phyloP scores from a whole-genome alignment of 2,113 vertebrate species.

The Chrysochloris asiatica region DNA sequence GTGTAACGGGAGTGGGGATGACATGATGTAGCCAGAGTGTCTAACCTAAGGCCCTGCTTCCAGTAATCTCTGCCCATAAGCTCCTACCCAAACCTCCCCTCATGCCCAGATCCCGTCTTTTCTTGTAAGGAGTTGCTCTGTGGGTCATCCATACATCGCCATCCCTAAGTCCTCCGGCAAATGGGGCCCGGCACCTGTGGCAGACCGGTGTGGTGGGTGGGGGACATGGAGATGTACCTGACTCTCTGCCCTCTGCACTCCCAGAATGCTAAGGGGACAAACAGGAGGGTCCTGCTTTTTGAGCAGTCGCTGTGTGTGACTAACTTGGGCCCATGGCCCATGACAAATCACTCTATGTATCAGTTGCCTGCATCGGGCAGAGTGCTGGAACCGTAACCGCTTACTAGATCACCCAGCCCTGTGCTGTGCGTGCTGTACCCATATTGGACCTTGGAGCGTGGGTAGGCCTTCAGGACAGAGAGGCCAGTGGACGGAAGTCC shows the following conservation, averaged over 20 bases:
- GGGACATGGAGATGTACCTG: background rate
- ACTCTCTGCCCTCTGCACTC: background rate
- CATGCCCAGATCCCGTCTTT: background rate
- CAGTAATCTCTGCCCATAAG: background rate
- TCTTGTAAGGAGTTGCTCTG: rapidly evolving
- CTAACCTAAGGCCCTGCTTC: background rate
- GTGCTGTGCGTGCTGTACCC: background rate
- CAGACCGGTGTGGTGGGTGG: background rate
- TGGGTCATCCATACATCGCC: too few relatives aligned
- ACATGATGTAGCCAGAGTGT: background rate
- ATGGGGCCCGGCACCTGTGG: background rate
- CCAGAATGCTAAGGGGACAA: background rate
- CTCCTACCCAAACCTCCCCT: background rate
- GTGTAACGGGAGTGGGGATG: background rate
- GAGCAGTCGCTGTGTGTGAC: background rate
- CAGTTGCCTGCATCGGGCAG: background rate
- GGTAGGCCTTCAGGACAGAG: background rate
- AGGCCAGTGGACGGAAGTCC: background rate
- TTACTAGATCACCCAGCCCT: background rate
- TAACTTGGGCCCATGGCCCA: background rate
- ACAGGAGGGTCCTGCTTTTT: background rate
- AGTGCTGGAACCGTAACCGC: background rate
- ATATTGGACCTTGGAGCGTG: background rate
- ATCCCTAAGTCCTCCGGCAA: background rate
- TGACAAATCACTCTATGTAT: background rate